Percentiles rank a stretch among this genome's conserved stretches.
These are phyloP conservation scores for Diplodus puntazzo DNA, from an alignment of 2,797 vertebrate species.

Conservation along the genomic window DNA sequence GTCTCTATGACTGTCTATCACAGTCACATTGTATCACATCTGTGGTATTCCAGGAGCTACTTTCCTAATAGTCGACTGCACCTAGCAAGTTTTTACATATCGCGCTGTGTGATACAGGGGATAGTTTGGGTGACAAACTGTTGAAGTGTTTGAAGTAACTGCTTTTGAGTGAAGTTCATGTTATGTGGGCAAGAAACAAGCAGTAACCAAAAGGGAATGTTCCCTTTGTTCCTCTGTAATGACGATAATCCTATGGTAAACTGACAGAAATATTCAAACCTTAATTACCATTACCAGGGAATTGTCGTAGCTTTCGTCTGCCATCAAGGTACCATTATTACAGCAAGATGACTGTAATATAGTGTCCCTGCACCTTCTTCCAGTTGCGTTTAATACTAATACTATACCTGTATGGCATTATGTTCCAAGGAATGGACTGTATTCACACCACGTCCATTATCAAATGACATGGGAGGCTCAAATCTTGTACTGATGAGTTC, in stretches of 20 bases:
- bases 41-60: background rate
- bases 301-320: background rate
- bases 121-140: too few relatives aligned
- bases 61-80: background rate
- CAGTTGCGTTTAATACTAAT: background rate
- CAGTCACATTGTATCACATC: background rate
- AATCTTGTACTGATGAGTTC: too few relatives aligned
- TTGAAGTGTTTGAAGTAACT: too few relatives aligned
- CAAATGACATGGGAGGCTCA: too few relatives aligned
- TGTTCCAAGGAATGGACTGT: background rate
- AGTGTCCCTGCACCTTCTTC: background rate
- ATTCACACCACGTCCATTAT: too few relatives aligned
- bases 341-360: background rate
- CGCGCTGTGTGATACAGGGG: too few relatives aligned
- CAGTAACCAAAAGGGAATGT: too few relatives aligned
- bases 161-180: too few relatives aligned
- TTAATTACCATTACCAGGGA: background rate
- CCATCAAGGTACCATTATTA: background rate
- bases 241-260: too few relatives aligned
- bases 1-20: constrained; percentile 18
- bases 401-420: background rate
- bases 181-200: background rate
- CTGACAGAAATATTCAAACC: too few relatives aligned
- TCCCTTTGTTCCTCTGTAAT: background rate
- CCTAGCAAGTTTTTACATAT: background rate